Percentiles rank a stretch among this genome's conserved stretches.
Evolutionary conservation across 2,888 invertebrate genomes (phyloP).

Genomic region (Macaria notata): DNA sequence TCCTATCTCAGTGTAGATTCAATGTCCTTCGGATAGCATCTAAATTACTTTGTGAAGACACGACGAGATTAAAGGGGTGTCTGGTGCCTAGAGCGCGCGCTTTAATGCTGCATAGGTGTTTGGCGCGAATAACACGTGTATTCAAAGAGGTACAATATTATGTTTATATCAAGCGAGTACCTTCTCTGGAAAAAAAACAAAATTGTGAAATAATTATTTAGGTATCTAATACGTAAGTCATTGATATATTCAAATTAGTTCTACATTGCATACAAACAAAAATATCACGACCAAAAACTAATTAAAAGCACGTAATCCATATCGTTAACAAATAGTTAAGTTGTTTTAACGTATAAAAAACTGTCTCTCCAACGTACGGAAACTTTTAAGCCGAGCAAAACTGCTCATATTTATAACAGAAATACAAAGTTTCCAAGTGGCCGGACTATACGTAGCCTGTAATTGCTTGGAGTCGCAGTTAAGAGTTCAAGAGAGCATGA

Average conservation of each 20-base stretch:
- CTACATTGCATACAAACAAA: no score
- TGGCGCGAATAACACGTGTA: slow-evolving; percentile 4
- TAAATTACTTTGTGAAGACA: slow-evolving; percentile 74
- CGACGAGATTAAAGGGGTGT: slow-evolving; percentile 78
- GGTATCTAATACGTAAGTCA: no score
- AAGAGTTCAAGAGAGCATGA: slow-evolving; percentile 66
- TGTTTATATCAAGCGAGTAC: no score
- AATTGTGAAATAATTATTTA: no score
- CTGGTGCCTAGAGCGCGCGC: slow-evolving; percentile 60
- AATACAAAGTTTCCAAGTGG: slow-evolving; percentile 31
- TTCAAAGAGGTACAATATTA: background rate
- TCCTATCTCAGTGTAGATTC: slow-evolving; percentile 59
- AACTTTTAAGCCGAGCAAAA: slow-evolving; percentile 1
- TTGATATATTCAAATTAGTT: no score
- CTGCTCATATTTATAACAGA: slow-evolving; percentile 23
- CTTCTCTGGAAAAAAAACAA: no score
- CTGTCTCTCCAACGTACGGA: no score
- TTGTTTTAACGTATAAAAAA: no score
- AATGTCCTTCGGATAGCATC: slow-evolving; percentile 72
- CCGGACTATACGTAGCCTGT: slow-evolving; percentile 46
- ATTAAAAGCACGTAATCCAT: no score
- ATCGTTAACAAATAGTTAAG: no score
- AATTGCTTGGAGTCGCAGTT: slow-evolving; percentile 70
- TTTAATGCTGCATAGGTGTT: slow-evolving; percentile 3
- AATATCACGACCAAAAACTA: no score